These are phyloP conservation scores for Corvus cornix DNA, from an alignment of 2,113 vertebrate genomes.

Conservation along the genomic window DNA sequence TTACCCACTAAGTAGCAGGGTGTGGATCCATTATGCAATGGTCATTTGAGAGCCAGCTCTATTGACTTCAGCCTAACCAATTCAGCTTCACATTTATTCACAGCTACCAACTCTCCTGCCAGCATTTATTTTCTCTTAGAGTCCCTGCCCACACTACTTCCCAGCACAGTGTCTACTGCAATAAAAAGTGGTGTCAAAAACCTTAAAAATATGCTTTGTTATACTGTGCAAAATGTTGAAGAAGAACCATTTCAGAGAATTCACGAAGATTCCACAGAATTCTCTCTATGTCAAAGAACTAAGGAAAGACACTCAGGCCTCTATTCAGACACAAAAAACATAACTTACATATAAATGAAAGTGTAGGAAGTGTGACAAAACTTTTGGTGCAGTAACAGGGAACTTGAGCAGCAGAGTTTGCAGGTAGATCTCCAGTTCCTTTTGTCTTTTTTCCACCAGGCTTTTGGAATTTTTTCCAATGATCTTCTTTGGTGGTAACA, in stretches of 20 bases:
- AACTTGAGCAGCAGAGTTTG: constrained; percentile 88
- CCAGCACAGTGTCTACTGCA: background rate
- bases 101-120: background rate
- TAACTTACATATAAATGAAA: constrained; percentile 94
- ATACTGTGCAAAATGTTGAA: background rate
- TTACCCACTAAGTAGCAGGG: background rate
- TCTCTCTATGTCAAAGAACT: background rate
- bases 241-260: background rate
- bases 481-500: constrained; percentile 96
- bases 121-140: background rate
- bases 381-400: constrained; percentile 82
- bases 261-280: background rate
- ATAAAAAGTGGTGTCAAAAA: background rate
- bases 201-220: background rate
- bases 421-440: constrained; percentile 92
- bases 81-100: background rate
- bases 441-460: constrained; percentile 92
- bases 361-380: constrained; percentile 86
- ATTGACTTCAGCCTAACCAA: background rate
- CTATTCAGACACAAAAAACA: background rate
- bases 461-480: constrained; percentile 96
- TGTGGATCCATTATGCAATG: background rate
- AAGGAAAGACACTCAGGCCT: background rate
- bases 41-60: background rate
- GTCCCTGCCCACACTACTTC: background rate